Evolutionary conservation across 2,888 invertebrate genomes (phyloP).

Genomic region (Galerucella calmariensis): DNA sequence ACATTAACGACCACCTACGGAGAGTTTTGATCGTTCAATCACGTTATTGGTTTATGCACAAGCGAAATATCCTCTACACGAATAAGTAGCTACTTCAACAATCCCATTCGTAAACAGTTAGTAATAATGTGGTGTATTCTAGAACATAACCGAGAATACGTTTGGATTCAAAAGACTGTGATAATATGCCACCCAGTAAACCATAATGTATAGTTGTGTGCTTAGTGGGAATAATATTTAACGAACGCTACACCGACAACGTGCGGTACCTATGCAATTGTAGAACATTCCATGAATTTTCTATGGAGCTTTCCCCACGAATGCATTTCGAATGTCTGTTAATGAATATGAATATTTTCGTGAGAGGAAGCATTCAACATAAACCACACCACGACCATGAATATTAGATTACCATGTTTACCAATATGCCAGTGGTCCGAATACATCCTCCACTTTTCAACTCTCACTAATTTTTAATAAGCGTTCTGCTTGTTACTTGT

Average conservation of each 20-base stretch:
- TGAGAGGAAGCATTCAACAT: conserved; percentile 24
- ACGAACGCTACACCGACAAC: conserved; percentile 1
- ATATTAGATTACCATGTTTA: conserved; percentile 20
- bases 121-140: background rate
- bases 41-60: background rate
- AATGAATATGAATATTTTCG: conserved; percentile 30
- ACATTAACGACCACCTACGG: background rate
- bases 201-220: conserved; percentile 1
- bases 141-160: background rate
- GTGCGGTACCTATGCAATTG: conserved; percentile 19
- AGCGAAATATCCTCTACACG: background rate
- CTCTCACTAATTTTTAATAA: background rate
- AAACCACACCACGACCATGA: conserved; percentile 9
- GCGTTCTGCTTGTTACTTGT: background rate
- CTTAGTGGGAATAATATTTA: conserved; percentile 4
- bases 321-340: conserved; percentile 22
- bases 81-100: background rate
- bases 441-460: background rate
- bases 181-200: background rate
- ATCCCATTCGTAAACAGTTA: background rate
- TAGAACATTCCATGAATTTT: conserved; percentile 21
- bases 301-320: conserved; percentile 16
- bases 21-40: background rate
- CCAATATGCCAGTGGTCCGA: conserved; percentile 9
- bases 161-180: background rate